Percentiles rank a stretch among this genome's conserved stretches.
phyloP scores from a whole-genome alignment of 1,140 invertebrate species.

The Cyclargus thomasi region DNA sequence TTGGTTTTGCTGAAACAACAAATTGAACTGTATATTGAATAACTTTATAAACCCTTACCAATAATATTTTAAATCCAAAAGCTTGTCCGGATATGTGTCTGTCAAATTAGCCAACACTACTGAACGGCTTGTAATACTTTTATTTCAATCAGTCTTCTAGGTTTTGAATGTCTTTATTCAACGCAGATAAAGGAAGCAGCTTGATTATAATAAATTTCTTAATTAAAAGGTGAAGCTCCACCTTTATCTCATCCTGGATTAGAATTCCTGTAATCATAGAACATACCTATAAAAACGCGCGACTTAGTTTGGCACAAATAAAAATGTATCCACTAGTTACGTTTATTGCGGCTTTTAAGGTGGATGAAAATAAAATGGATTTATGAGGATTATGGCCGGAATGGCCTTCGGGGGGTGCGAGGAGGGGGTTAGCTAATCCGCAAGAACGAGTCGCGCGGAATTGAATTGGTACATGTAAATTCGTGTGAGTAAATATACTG shows the following conservation, averaged over 20 bases:
- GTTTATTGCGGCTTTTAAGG: constrained; percentile 70
- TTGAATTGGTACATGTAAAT: constrained; percentile 70
- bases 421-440: constrained; percentile 47
- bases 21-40: too few relatives aligned
- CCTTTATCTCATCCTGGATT: neutral
- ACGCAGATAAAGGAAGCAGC: too few relatives aligned
- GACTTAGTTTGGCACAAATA: constrained; percentile 7
- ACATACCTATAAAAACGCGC: constrained; percentile 7
- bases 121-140: too few relatives aligned
- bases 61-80: too few relatives aligned
- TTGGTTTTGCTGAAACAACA: too few relatives aligned
- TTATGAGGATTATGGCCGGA: constrained; percentile 65
- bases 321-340: constrained; percentile 43
- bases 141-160: too few relatives aligned
- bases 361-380: constrained; percentile 73
- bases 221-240: too few relatives aligned
- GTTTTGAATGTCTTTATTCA: too few relatives aligned
- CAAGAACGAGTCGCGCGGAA: constrained; percentile 54
- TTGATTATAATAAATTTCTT: too few relatives aligned
- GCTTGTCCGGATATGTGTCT: too few relatives aligned
- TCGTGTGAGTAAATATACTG: constrained; percentile 64
- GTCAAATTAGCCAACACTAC: too few relatives aligned
- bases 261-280: neutral
- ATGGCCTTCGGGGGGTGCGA: constrained; percentile 41
- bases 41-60: too few relatives aligned